Conservation (phyloP, 2,797 vertebrate species). For the Chloroceryle amazona region DNA sequence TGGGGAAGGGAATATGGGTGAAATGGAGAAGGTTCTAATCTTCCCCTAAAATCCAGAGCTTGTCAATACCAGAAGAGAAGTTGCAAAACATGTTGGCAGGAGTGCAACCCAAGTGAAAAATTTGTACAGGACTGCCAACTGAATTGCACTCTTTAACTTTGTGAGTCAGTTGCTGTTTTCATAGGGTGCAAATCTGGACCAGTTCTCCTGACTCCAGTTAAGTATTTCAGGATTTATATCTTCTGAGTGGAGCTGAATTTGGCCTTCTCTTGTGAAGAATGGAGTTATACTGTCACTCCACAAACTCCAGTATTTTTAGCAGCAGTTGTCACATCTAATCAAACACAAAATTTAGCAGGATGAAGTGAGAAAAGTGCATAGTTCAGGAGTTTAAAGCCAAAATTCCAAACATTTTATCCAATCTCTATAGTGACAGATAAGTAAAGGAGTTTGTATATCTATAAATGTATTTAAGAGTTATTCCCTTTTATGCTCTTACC, state of each 20-base stretch:
- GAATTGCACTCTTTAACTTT: neutral
- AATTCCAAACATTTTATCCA: slow-evolving; percentile 66
- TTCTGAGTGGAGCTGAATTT: slow-evolving; percentile 46
- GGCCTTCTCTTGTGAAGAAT: neutral
- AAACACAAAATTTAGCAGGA: slow-evolving; percentile 55
- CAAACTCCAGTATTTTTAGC: slow-evolving; percentile 66
- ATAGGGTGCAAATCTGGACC: slow-evolving; percentile 29
- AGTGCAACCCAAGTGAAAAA: slow-evolving; percentile 16
- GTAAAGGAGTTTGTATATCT: slow-evolving; percentile 1
- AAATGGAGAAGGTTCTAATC: neutral
- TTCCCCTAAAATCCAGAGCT: neutral
- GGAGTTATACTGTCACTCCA: slow-evolving; percentile 41
- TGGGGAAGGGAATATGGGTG: neutral
- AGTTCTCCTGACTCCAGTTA: neutral
- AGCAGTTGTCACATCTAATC: slow-evolving; percentile 74
- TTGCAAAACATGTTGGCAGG: slow-evolving; percentile 17
- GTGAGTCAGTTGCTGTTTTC: slow-evolving; percentile 51
- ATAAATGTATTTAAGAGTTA: slow-evolving; percentile 5
- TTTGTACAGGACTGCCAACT: neutral
- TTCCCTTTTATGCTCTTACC: slow-evolving; percentile 23
- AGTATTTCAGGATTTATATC: slow-evolving; percentile 53
- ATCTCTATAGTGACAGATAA: slow-evolving; percentile 28
- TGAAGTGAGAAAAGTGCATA: slow-evolving; percentile 63
- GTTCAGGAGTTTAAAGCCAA: slow-evolving; percentile 54
- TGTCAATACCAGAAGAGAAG: slow-evolving; percentile 15